Conservation (phyloP, 1,140 invertebrate species). For the Caenorhabditis briggsae region DNA sequence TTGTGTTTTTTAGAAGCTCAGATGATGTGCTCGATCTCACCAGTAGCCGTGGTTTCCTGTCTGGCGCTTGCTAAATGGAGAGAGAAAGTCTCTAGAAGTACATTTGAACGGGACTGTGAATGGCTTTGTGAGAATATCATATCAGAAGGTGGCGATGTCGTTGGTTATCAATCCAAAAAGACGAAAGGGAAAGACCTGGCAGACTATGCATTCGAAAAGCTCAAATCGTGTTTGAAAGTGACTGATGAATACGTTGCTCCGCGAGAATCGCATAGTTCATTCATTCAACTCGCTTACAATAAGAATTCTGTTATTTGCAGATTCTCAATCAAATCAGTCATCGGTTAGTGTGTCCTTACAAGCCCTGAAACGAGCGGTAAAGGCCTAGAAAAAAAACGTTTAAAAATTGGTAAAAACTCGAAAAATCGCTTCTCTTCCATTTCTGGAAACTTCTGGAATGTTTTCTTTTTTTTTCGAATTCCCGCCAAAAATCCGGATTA, state of each 20-base stretch:
- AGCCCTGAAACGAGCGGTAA: too few relatives aligned
- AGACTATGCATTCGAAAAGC: constrained; percentile 42
- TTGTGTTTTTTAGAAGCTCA: constrained; percentile 55
- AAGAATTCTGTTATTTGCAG: constrained; percentile 52
- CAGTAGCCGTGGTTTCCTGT: constrained; percentile 14
- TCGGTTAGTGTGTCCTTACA: constrained; percentile 19
- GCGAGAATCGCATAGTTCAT: constrained; percentile 14
- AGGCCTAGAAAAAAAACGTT: too few relatives aligned
- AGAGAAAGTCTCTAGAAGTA: not conserved
- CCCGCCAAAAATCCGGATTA: too few relatives aligned
- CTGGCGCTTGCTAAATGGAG: constrained; percentile 38
- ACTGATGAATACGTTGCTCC: constrained; percentile 40
- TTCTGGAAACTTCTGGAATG: too few relatives aligned
- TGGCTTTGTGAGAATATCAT: constrained; percentile 61
- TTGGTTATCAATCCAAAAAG: constrained; percentile 3
- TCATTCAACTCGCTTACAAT: constrained; percentile 53
- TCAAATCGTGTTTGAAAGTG: constrained; percentile 30
- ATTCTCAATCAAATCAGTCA: constrained; percentile 52
- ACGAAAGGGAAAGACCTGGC: constrained; percentile 27
- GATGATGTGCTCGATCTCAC: constrained; percentile 55
- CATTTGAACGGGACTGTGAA: constrained; percentile 52
- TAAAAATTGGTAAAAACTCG: too few relatives aligned
- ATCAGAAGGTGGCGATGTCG: constrained; percentile 41
- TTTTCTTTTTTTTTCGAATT: too few relatives aligned
- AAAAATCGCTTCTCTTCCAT: too few relatives aligned